Evolutionary conservation across 1,140 invertebrate genomes (phyloP), one percentile per base, ranked within the genome.

Genomic region (Trichogramma pretiosum): DNA sequence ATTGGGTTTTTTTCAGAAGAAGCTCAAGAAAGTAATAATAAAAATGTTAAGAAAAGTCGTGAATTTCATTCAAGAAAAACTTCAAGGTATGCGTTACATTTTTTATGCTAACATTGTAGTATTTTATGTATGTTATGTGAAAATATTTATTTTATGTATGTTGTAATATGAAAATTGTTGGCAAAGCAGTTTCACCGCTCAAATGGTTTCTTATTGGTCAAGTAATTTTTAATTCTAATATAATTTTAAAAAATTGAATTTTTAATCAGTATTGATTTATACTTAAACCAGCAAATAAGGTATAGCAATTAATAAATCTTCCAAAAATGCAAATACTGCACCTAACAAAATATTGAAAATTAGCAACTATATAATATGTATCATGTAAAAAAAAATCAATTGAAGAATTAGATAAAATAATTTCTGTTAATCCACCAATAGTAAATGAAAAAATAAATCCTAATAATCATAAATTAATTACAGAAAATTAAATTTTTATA

Each of bases 301-400:
- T 74, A 36, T 73, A 83, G 77, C 81, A 86, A 55, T 77, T 67
- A 65, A 77, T 70, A 69, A 85, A 74, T 54, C 80, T 79, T 41
- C 62, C 76, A 69, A 85, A 74, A 75, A 84, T 81, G 78, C 74
- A 76, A 85, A 85, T 61, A 85, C 76, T 10, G 81, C 78, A 56
- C 78, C 77, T 70, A 80, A 81, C 53, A 37, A 80, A 74, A 70
- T 81, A 85, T 65, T 86, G 82, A 63, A 86, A 86, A 68, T 87
- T 82, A 38, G 77, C 79, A 41, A 85, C 81, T 36, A 84, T 81
- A 76, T 83, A 87, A 66, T 84, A 86, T 18, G 81, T 84, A 64
- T 85, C 80, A 73, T 85, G 81, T 21, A 85, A 48, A 56, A 77
- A 62, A 70, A 82, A 76, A 78, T 87, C 82, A 64, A 61, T 19